Base-by-base conservation (phyloP, 1,140 invertebrate species). In the Cheumatopsyche charites region DNA sequence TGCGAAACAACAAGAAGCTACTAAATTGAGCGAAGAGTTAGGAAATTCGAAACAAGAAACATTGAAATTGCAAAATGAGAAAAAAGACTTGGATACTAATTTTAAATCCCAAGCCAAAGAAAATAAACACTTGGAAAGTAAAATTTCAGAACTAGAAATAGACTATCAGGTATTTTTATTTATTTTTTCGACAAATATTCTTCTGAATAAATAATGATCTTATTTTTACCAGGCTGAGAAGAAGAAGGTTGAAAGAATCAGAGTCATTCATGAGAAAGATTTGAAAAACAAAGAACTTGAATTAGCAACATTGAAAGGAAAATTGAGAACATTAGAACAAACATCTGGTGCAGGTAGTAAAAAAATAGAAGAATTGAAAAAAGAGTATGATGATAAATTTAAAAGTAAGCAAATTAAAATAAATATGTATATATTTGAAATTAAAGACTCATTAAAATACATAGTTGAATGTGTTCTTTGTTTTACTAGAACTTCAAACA, bases 231-330 rank as follows among this genome's bases (percentile, higher is more conserved):
- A 89, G 88, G 86, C 87, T 68, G 89, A 91, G 78, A 84, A 84
- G 67, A 89, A 89, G 76, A 87, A 87, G 78, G 67, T 86, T 49
- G 89, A 90, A 67, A 79, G 88, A 61, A 80, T 89, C 78, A 89
- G 90, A 77, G 76, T 81, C 15, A 85, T 87, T 58, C 84, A 87
- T 45, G 88, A 89, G 52, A 87, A 86, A 76, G 87, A 89, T 76
- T 78, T 85, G n/a, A 88, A 87, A 77, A 87, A 87, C 73, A 87
- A 87, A 77, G 90, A 91, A 75, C 81, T 85, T 4, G 90, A 92
- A 79, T 78, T 93, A 45, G 83, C 86, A 1, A 83, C 82, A 13
- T 79, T 92, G 11, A 90, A 88, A 76, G 87, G 85, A 29, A 91
- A 91, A 80, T 83, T 89, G 61, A 84, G 85, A 75, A 80, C 87